Base-by-base conservation (phyloP, 2,113 vertebrate species). In the Bungarus multicinctus region DNA sequence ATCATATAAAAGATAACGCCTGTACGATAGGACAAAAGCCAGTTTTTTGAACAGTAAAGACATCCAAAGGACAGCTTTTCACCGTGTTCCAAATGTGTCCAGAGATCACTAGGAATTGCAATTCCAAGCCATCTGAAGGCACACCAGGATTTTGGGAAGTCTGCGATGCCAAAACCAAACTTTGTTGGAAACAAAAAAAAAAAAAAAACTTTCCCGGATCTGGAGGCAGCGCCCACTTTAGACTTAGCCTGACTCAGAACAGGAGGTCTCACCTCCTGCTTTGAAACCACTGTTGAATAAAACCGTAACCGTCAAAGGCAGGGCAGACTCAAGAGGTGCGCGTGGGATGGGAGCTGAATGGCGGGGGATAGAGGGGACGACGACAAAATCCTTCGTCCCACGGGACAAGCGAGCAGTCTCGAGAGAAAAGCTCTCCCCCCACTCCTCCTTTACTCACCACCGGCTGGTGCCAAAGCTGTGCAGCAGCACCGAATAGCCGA, bases 401-500 rank as follows among this genome's bases (percentile, higher is more conserved):
- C 45, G 86, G 86, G 50, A 81, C 34, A 81, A 81, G 6, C 74
- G 6, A 81, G 74, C 74, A 43, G 45, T 5, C 92, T 69, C 2
- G 12, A 11, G 20, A 20, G 69, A 16, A 22, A 10, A 50, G 0
- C 30, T 11, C 39, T 3, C 90, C 25, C 58, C 1, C 18, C 4
- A 20, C 57, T 55, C 22, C 22, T 58, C 23, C 34, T 85, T 57
- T 45, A 96, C 98, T 98, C 95, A 99, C 99, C 99, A 99, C n/a
- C 96, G 97, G 25, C 97, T 95, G 11, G 92, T 30, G 91, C 95
- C 96, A 85, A 98, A 96, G n/a, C 97, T 88, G 96, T 99, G 98
- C 95, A 99, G 96, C 88, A 99, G 96, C 50, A 99, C 98, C 0
- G 99, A 99, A 95, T 98, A 99, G 30, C 99, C 99, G 89, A 99